Base-by-base conservation (phyloP, 2,113 vertebrate genomes). In the Oncorhynchus tshawytscha region DNA sequence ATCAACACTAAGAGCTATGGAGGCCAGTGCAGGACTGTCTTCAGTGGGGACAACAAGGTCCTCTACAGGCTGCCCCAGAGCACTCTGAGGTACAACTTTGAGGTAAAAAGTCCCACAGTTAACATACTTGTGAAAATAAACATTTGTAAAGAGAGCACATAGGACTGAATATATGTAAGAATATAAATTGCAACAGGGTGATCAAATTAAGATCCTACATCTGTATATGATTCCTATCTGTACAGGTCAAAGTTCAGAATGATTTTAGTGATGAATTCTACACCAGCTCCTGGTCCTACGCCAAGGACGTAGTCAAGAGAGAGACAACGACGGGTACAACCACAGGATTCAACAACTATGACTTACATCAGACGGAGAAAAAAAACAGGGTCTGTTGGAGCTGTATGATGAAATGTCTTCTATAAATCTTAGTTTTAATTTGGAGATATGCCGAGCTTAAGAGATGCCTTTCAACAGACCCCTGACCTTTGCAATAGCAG, bases 1-100 rank as follows among this genome's bases (percentile, higher is more conserved):
- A 94, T 97, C 89, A 93, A 97, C 74, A 96, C 95, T 25, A 94
- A 93, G 85, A 96, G 92, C 81, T 98, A 95, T 81, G 95, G 95
- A 59, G 95, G 95, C 24, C 94, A 95, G 4, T 98, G 96, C 86
- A 92, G 94, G 71, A 89, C 84, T 18, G 85, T 94, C 22, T 95
- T 87, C 13, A 95, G 93, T 0, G 92, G 86, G 0, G 90, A 95
- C 18, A 70, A 85, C 67, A 90, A 27, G 20, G 2, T 80, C 1
- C 64, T 77, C 74, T 96, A 93, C 86, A 91, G 96, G 70, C 84
- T 97, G 62, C 96, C 96, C 67, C 91, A 94, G 49, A 95, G 93
- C 5, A 15, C 90, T 22, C 86, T 94, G 5, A 89, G 92, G 67
- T 96, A 94, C 71, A 94, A 81, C 73, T 95, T 95, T 67, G 87